Conservation (phyloP, 2,888 invertebrate species). For the Muschampia plurimacula region DNA sequence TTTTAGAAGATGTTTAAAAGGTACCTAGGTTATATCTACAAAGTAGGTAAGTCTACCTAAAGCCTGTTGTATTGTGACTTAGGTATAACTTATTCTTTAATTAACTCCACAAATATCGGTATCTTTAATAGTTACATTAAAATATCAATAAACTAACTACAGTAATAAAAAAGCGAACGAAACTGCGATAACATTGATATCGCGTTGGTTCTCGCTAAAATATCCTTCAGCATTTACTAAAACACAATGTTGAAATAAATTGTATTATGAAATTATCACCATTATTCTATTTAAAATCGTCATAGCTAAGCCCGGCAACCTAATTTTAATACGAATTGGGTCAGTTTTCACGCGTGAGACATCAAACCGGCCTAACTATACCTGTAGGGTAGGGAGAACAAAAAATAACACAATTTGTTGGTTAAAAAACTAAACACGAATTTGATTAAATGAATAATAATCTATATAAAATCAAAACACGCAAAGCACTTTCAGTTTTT, state of each 20-base stretch:
- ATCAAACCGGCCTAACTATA: not conserved
- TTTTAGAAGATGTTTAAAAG: too few species aligned
- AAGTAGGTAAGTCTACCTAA: not conserved
- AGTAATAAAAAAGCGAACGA: constrained; percentile 5
- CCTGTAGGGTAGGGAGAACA: not conserved
- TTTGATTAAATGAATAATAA: not conserved
- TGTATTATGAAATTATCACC: constrained; percentile 1
- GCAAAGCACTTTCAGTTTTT: constrained; percentile 16
- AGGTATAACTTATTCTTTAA: too few species aligned
- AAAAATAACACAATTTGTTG: constrained; percentile 3
- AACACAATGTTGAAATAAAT: not conserved
- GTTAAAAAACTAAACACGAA: not conserved
- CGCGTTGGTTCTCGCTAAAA: not conserved
- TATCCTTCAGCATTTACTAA: not conserved
- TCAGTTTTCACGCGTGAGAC: constrained; percentile 49
- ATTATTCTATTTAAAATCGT: constrained; percentile 28
- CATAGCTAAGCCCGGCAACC: constrained; percentile 46
- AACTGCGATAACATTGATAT: constrained; percentile 6
- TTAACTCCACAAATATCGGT: too few species aligned
- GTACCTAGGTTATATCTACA: too few species aligned
- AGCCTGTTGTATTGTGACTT: too few species aligned
- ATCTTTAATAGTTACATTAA: not conserved
- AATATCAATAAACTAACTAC: constrained; percentile 15
- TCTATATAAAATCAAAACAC: constrained; percentile 2
- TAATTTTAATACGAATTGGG: constrained; percentile 57